Base-by-base conservation (phyloP, 2,888 invertebrate species). In the Cataglyphis altisquamis region DNA sequence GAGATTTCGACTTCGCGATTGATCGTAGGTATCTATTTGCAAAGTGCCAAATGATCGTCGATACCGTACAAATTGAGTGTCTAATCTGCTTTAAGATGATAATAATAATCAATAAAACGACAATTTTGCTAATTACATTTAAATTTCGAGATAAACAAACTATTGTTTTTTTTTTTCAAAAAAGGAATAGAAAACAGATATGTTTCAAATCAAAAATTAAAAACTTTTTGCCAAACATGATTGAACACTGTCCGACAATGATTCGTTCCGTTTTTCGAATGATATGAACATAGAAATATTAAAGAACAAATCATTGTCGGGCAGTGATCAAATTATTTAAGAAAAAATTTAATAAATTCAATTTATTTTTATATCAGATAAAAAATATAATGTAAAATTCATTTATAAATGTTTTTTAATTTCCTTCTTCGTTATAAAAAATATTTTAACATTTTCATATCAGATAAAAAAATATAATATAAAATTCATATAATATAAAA, bases 1-100 rank as follows among this genome's bases (percentile, higher is more conserved):
- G 74, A 74, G 81, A 81, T 74, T 39, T 74, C 81, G 39, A 63
- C 68, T 41, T 25, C 41, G 18, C 48, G 21, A 67, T 55, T 55
- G 41, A n/a, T 45, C 41, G 57, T 68, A 45, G 68, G 10, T 60
- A 18, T 75, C 25, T 45, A 36, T 75, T 63, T 63, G 63, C 45
- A 15, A 67, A n/a, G 10, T 41, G 29, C 15, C 39, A 57, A 62
- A 64, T 64, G 39, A 25, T 52, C 12, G 36, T 52, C 18, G 52
- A 66, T 88, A 89, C 87, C 89, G 91, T 90, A 91, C 90, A 91
- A 92, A 92, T 91, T 90, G 91, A 77, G 55, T 29, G 77, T 67
- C 9, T 39, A 77, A 77, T 36, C 36, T 39, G 6, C 12, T 39
- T 3, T 18, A 36, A 25, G 18, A 25, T 25, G 10, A 39, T n/a